Conservation (phyloP, 2,888 invertebrate genomes). For the Myopa testacea region DNA sequence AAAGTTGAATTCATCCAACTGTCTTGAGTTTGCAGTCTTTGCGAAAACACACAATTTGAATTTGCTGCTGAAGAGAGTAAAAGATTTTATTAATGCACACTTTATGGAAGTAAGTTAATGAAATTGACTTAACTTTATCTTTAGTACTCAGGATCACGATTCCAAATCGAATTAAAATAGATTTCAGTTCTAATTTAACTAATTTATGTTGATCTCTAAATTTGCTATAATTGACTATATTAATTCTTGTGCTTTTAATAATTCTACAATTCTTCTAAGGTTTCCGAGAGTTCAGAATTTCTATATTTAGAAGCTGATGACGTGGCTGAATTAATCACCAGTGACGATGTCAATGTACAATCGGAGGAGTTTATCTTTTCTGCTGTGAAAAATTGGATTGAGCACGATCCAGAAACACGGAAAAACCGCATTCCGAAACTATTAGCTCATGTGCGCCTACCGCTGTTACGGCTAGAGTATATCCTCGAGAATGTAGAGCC, state of each 20-base stretch:
- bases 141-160: too few species aligned
- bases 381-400: background rate
- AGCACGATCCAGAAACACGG: background rate
- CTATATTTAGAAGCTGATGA: background rate
- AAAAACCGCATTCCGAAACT: background rate
- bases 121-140: too few species aligned
- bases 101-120: conserved; percentile 2
- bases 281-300: background rate
- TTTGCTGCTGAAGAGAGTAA: background rate
- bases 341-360: background rate
- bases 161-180: too few species aligned
- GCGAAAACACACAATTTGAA: background rate
- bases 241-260: too few species aligned
- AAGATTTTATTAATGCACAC: background rate
- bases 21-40: background rate
- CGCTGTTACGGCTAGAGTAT: background rate
- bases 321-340: background rate
- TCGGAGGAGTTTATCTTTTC: background rate
- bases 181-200: too few species aligned
- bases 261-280: background rate
- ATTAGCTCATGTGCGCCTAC: background rate
- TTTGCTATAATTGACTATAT: too few species aligned
- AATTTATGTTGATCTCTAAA: too few species aligned
- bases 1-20: background rate
- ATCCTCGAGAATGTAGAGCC: background rate